A percentile compares a stretch with the other conserved stretches of the same genome.
Conservation (phyloP, 1,140 invertebrate genomes). For the Phymastichus coffea region DNA sequence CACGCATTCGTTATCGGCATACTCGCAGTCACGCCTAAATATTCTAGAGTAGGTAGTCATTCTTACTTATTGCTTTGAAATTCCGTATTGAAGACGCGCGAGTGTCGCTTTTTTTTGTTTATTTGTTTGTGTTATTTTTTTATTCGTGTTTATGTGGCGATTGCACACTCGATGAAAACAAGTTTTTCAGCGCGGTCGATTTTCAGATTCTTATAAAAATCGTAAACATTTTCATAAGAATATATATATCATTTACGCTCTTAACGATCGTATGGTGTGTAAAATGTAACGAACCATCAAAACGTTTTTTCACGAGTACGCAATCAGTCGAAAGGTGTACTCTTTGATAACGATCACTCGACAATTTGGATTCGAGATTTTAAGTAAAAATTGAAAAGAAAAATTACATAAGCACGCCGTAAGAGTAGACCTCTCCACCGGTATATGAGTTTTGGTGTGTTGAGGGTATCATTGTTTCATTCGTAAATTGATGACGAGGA, state of each 20-base stretch:
- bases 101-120: slow-evolving; percentile 22
- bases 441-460: too few relatives aligned
- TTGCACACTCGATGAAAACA: slow-evolving; percentile 9
- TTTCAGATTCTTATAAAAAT: slow-evolving; percentile 19
- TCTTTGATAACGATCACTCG: background rate
- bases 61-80: slow-evolving; percentile 56
- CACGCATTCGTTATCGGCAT: slow-evolving; percentile 31
- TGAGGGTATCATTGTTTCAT: too few relatives aligned
- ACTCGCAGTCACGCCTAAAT: slow-evolving; percentile 16
- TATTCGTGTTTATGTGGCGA: slow-evolving; percentile 2
- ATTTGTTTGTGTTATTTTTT: background rate
- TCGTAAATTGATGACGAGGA: slow-evolving; percentile 28
- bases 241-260: too few relatives aligned
- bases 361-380: background rate
- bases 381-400: background rate
- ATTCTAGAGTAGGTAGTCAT: slow-evolving; percentile 24
- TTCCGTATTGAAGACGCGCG: slow-evolving; percentile 51
- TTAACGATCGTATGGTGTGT: too few relatives aligned
- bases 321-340: background rate
- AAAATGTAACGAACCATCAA: slow-evolving; percentile 1
- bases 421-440: too few relatives aligned
- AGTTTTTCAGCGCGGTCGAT: background rate
- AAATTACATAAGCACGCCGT: too few relatives aligned
- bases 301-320: slow-evolving; percentile 6
- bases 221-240: slow-evolving; percentile 24